phyloP scores from a whole-genome alignment of 2,888 invertebrate species.

The Drosophila neutralis region DNA sequence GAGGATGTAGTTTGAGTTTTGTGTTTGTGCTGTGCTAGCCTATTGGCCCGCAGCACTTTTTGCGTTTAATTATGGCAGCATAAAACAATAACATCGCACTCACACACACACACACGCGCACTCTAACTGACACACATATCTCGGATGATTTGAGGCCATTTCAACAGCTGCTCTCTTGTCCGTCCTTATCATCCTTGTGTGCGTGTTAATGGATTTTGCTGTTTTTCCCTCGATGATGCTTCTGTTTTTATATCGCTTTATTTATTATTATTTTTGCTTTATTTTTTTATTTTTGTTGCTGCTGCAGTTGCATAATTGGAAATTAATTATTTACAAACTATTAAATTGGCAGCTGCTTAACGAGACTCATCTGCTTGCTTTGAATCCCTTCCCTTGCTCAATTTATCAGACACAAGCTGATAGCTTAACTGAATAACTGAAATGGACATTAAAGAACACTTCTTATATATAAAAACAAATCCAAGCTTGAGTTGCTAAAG shows the following conservation, averaged over 20 bases:
- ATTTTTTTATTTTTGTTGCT: slow-evolving; percentile 18
- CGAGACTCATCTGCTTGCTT: slow-evolving; percentile 21
- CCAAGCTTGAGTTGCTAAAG: not conserved
- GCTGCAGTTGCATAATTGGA: slow-evolving; percentile 71
- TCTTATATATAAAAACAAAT: not conserved
- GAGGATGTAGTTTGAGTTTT: slow-evolving; percentile 25
- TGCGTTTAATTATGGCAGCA: slow-evolving; percentile 61
- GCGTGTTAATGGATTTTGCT: slow-evolving; percentile 70
- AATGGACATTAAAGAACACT: slow-evolving; percentile 6
- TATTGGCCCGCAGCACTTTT: slow-evolving; percentile 55
- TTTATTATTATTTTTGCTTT: slow-evolving; percentile 6
- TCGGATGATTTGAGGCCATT: slow-evolving; percentile 21
- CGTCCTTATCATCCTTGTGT: slow-evolving; percentile 30
- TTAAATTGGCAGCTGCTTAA: slow-evolving; percentile 67
- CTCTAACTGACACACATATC: not conserved
- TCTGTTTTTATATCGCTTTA: slow-evolving; percentile 6
- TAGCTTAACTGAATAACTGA: not conserved
- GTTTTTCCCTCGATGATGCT: slow-evolving; percentile 28
- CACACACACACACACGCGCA: slow-evolving; percentile 4
- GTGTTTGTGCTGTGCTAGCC: slow-evolving; percentile 35
- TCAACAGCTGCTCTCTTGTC: slow-evolving; percentile 42
- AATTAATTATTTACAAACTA: slow-evolving; percentile 79
- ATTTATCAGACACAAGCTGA: slow-evolving; percentile 54
- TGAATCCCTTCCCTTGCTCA: not conserved
- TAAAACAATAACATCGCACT: slow-evolving; percentile 51